phyloP scores from a whole-genome alignment of 2,888 invertebrate species.

The Pristionchus arcanus region DNA sequence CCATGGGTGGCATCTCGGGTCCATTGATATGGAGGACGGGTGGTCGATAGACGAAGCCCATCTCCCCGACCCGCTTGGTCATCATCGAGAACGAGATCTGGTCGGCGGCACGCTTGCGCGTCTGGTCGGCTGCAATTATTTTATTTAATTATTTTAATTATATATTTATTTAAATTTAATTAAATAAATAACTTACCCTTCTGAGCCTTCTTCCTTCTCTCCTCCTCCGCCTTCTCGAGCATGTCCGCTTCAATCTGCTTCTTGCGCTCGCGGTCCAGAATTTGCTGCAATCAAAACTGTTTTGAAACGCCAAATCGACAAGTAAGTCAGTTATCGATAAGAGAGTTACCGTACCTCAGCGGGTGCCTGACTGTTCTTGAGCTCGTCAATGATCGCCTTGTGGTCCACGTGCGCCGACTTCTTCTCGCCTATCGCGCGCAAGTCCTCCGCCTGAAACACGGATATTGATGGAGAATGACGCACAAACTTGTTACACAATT shows the following conservation, averaged over 20 bases:
- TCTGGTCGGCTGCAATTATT: constrained; percentile 54
- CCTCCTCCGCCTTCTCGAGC: constrained; percentile 76
- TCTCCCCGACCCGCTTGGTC: constrained; percentile 42
- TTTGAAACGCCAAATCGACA: not conserved
- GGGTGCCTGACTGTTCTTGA: constrained; percentile 93
- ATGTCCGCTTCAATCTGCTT: constrained; percentile 83
- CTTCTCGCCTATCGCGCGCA: constrained; percentile 55
- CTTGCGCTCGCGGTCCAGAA: constrained; percentile 84
- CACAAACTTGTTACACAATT: no score
- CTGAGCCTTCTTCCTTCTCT: constrained; percentile 84
- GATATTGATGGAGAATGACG: no score
- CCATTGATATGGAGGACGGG: constrained; percentile 64
- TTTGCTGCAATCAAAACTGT: constrained; percentile 56
- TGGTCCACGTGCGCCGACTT: constrained; percentile 62
- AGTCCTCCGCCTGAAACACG: constrained; percentile 26
- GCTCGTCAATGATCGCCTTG: constrained; percentile 92
- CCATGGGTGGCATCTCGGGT: constrained; percentile 60
- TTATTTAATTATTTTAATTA: not conserved
- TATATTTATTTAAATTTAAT: not conserved
- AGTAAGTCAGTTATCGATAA: not conserved
- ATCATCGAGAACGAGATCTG: constrained; percentile 63
- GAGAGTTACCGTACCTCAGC: constrained; percentile 86
- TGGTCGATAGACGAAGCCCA: constrained; percentile 32
- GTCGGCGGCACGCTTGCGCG: constrained; percentile 64
- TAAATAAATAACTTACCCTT: constrained; percentile 78